Percentiles rank a stretch among this genome's conserved stretches.
These are phyloP conservation scores for Cinclus cinclus DNA, from an alignment of 2,113 vertebrate genomes.

Conservation along the genomic window DNA sequence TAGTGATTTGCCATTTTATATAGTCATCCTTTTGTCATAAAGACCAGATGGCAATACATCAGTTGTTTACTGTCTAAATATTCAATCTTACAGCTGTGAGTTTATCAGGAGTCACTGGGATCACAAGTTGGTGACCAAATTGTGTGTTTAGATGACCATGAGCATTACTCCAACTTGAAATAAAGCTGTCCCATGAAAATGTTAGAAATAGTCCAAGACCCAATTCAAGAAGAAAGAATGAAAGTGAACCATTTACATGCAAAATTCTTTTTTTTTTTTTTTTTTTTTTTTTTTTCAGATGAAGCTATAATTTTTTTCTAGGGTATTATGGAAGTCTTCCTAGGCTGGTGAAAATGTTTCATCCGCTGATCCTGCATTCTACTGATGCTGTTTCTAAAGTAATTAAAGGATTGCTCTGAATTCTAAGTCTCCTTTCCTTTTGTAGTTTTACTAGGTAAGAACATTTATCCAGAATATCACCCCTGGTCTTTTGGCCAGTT, in stretches of 20 bases:
- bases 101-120: neutral
- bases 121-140: neutral
- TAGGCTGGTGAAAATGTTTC: neutral
- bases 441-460: neutral
- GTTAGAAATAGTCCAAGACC: neutral
- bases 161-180: neutral
- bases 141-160: neutral
- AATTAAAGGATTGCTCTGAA: neutral
- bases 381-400: neutral
- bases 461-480: neutral
- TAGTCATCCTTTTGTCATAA: slow-evolving; percentile 29
- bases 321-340: neutral
- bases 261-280: neutral
- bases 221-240: neutral
- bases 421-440: neutral
- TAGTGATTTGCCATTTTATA: slow-evolving; percentile 13
- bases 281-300: neutral
- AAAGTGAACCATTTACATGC: neutral
- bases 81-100: slow-evolving; percentile 39
- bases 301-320: neutral
- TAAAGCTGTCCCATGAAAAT: neutral
- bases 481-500: neutral
- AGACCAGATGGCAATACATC: slow-evolving; percentile 37
- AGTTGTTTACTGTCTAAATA: slow-evolving; percentile 53
- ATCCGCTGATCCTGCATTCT: neutral